Evolutionary conservation across 2,888 invertebrate genomes (phyloP).

Genomic region (Clivina fossor): DNA sequence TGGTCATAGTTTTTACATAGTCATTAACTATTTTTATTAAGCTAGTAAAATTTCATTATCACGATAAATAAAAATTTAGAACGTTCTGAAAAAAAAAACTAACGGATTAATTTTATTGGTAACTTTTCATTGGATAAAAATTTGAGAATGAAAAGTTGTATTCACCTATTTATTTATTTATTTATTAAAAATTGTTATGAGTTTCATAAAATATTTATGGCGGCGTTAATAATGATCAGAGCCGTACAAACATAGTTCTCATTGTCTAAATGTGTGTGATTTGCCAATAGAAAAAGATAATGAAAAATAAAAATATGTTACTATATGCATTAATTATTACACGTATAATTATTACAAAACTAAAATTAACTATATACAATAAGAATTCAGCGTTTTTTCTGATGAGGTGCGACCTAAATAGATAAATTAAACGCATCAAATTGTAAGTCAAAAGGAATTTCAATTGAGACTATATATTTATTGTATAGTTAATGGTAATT

Average conservation of each 20-base stretch:
- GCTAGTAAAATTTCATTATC: background rate
- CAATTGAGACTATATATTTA: slow-evolving; percentile 25
- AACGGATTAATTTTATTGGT: no score
- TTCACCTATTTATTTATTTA: no score
- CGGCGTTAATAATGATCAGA: slow-evolving; percentile 46
- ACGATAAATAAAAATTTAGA: background rate
- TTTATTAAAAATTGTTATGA: background rate
- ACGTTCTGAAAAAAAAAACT: background rate
- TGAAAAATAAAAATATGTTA: slow-evolving; percentile 1
- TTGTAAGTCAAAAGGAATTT: slow-evolving; percentile 6
- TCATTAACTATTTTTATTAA: background rate
- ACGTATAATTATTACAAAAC: background rate
- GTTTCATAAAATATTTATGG: slow-evolving; percentile 42
- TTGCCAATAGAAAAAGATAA: slow-evolving; percentile 37
- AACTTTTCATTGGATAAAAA: no score
- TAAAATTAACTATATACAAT: slow-evolving; percentile 6
- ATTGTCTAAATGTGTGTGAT: slow-evolving; percentile 51
- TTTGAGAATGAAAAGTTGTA: no score
- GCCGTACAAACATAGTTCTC: slow-evolving; percentile 46
- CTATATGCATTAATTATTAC: slow-evolving; percentile 17
- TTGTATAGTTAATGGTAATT: slow-evolving; percentile 18
- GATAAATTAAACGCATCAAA: slow-evolving; percentile 17
- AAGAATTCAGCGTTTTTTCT: slow-evolving; percentile 19
- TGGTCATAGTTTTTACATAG: background rate
- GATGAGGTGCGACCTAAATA: slow-evolving; percentile 20